Evolutionary conservation across 2,113 vertebrate species (phyloP), one percentile per base, ranked within the genome.

Genomic region (Phrynosoma blainvillii): DNA sequence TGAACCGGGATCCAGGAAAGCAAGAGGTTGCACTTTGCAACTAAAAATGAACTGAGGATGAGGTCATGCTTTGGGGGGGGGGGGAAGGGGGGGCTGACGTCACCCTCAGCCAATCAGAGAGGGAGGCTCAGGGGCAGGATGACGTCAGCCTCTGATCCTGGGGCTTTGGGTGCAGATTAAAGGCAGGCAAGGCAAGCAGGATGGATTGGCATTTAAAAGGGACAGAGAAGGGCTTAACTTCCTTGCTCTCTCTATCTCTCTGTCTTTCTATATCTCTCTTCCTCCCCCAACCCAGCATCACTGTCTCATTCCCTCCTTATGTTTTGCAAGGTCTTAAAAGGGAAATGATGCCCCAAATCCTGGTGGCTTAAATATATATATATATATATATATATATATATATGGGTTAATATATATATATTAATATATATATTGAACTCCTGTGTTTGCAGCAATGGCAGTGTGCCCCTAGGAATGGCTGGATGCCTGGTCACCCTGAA

Each of bases 51-150:
- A 97, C 96, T 94, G 96, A 96, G 95, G 98, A 98, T 98, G 97
- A 98, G 97, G 97, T 98, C 97, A 98, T 97, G 97, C 96, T 95
- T 96, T 94, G 96, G 66, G 59, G 59, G 16, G 93, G 79, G 91
- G 93, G n/a, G n/a, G n/a, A n/a, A n/a, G 94, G 94, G 84, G 95
- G 84, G 95, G 96, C 95, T 98, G 97, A 98, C 98, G 98, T 99
- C 98, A 99, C 94, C 96, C 86, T 68, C 93, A 98, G 96, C 98
- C 98, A 98, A 99, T 99, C 97, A 97, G 96, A 95, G 95, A 82
- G 79, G 90, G 90, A 87, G 89, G 96, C 96, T 97, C 95, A 89
- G 88, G 95, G 96, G 94, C 87, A 96, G 88, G 96, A 90, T 98
- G 97, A 98, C 98, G 98, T 98, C 96, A 97, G 92, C 94, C 90